Evolutionary conservation across 53 echinoderm and acorn worm genomes (phyloP), one percentile per base, ranked within the genome.

Genomic region (Holothuria scabra): DNA sequence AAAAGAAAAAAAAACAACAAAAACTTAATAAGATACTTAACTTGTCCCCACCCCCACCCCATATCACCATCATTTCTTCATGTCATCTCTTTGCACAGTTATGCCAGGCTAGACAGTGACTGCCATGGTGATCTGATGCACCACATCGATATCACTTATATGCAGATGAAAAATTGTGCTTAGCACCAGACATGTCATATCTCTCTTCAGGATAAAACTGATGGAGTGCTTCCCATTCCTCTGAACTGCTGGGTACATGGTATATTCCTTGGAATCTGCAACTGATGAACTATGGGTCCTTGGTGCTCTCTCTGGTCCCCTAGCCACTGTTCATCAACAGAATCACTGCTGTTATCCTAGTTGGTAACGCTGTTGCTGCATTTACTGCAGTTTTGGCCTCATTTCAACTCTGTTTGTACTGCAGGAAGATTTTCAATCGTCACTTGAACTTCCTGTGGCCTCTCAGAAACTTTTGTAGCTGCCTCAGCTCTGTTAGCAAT

Each of bases 61-160:
- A n/a, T n/a, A n/a, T n/a, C n/a, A n/a, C n/a, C n/a, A n/a, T n/a
- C n/a, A n/a, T n/a, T n/a, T n/a, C n/a, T n/a, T n/a, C n/a, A 41
- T 31, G 80, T 18, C 60, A 60, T 31, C 30, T 28, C 26, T 37
- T 79, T 10, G 60, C 80, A 31, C 80, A 79, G 34, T 59, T 79
- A 59, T 57, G 16, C 58, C 59, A 30, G 14, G 59, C 58, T 31
- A 9, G 22, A 19, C 80, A 57, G 28, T 57, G 80, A 31, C 19
- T 31, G 28, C 52, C 11, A 52, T 24, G n/a, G 22, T 76, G 76
- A 20, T 56, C 76, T 1, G 52, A 52, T 76, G 24, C 31, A 22
- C 76, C 76, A 24, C 49, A 46, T 76, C 52, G 56, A 56, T 76
- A 52, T 28, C 76, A 76, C 46, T 6, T 13, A n/a, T 76, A 56